phyloP scores from a whole-genome alignment of 2,888 invertebrate genomes.

The Acleris emargana region DNA sequence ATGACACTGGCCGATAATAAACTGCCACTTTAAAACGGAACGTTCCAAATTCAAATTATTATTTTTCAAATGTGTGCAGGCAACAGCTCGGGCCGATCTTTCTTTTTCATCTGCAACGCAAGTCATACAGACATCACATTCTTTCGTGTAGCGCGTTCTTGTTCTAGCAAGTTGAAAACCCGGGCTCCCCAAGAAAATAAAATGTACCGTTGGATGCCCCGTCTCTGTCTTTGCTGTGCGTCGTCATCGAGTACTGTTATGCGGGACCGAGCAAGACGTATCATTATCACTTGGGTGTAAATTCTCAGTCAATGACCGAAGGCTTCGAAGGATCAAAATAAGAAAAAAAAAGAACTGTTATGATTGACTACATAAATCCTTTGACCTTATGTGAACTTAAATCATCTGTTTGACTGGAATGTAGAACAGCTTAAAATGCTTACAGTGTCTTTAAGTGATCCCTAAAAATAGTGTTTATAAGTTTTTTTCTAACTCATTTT shows the following conservation, averaged over 20 bases:
- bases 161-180: slow-evolving; percentile 58
- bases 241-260: slow-evolving; percentile 27
- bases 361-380: slow-evolving; percentile 55
- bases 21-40: slow-evolving; percentile 41
- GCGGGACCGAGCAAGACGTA: slow-evolving; percentile 54
- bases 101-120: slow-evolving; percentile 61
- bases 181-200: slow-evolving; percentile 61
- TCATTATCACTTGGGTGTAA: slow-evolving; percentile 64
- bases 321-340: slow-evolving; percentile 69
- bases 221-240: slow-evolving; percentile 51
- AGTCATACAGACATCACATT: slow-evolving; percentile 47
- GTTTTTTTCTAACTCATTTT: too few species aligned
- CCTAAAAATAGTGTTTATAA: too few species aligned
- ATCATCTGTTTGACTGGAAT: slow-evolving; percentile 7
- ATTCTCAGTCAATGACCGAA: slow-evolving; percentile 78
- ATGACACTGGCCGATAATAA: slow-evolving; percentile 38
- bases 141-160: slow-evolving; percentile 50
- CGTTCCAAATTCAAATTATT: slow-evolving; percentile 52
- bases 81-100: slow-evolving; percentile 53
- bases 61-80: slow-evolving; percentile 56
- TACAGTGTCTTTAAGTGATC: too few species aligned
- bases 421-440: neutral
- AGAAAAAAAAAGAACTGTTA: slow-evolving; percentile 58
- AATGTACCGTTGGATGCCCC: slow-evolving; percentile 68
- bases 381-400: slow-evolving; percentile 50